Evolutionary conservation across 2,113 vertebrate genomes (phyloP).

Genomic region (Illadopsis cleaveri): DNA sequence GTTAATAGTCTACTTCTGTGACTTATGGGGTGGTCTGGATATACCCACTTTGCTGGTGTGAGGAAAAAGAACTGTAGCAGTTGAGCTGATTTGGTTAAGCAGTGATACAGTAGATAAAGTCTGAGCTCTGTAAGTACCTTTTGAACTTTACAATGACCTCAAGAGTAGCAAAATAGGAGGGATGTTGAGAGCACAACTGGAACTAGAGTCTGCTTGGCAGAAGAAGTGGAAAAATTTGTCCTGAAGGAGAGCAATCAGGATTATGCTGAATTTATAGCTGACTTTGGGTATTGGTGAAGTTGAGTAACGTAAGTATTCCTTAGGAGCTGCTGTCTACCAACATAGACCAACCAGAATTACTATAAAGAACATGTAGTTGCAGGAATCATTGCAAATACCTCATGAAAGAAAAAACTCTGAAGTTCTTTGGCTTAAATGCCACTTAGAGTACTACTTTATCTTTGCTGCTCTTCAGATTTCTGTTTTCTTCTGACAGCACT

Average conservation of each 20-base stretch:
- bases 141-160: neutral
- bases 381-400: neutral
- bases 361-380: neutral
- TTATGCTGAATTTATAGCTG: neutral
- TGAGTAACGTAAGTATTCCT: neutral
- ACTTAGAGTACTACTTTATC: neutral
- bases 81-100: neutral
- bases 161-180: neutral
- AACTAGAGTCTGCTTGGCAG: neutral
- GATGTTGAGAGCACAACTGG: neutral
- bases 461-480: neutral
- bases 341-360: neutral
- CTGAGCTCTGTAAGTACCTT: neutral
- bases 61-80: neutral
- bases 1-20: neutral
- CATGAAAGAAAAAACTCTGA: neutral
- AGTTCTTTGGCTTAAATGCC: neutral
- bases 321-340: neutral
- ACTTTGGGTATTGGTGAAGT: neutral
- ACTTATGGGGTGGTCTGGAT: neutral
- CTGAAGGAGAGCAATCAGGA: neutral
- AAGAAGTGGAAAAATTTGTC: neutral
- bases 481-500: slow-evolving; percentile 1
- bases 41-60: neutral
- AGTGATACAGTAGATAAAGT: neutral